A percentile compares a stretch with the other conserved stretches of the same genome.
phyloP scores from a whole-genome alignment of 1,140 invertebrate genomes.

The Drosophila subpulchrella region DNA sequence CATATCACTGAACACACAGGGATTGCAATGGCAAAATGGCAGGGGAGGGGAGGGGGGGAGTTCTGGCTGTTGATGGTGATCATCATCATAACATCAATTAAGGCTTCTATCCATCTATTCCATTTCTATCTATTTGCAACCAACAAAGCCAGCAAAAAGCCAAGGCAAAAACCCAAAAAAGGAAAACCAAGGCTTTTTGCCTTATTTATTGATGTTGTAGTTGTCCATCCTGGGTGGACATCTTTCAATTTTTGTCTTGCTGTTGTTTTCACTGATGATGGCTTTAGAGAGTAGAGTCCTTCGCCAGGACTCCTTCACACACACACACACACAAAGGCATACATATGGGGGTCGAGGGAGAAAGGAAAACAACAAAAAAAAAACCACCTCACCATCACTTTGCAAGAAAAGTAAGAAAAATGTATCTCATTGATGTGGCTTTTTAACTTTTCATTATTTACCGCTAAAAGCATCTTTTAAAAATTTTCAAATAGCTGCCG shows the following conservation, averaged over 20 bases:
- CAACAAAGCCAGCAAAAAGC: constrained; percentile 56
- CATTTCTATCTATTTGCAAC: constrained; percentile 41
- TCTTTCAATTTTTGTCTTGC: constrained; percentile 41
- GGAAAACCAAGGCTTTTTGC: constrained; percentile 16
- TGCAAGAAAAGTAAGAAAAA: constrained; percentile 63
- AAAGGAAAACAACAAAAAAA: not conserved
- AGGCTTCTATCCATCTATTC: constrained; percentile 58
- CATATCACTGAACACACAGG: constrained; percentile 55
- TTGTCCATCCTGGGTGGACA: constrained; percentile 18
- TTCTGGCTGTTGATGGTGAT: constrained; percentile 26
- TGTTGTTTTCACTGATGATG: constrained; percentile 14
- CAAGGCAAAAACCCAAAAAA: constrained; percentile 48
- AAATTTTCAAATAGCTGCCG: constrained; percentile 74
- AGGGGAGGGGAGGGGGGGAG: constrained; percentile 13
- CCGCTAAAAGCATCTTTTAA: constrained; percentile 85
- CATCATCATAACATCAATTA: constrained; percentile 78
- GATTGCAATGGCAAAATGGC: constrained; percentile 39
- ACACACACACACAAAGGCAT: constrained; percentile 25
- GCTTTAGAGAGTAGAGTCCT: constrained; percentile 1
- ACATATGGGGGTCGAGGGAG: constrained; percentile 19
- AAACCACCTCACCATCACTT: constrained; percentile 7
- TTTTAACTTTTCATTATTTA: constrained; percentile 85
- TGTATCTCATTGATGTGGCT: constrained; percentile 84
- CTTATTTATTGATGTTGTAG: constrained; percentile 16
- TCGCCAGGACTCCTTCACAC: constrained; percentile 1